These are phyloP conservation scores for Terrapene triunguis DNA, from an alignment of 2,113 vertebrate species.

Conservation along the genomic window DNA sequence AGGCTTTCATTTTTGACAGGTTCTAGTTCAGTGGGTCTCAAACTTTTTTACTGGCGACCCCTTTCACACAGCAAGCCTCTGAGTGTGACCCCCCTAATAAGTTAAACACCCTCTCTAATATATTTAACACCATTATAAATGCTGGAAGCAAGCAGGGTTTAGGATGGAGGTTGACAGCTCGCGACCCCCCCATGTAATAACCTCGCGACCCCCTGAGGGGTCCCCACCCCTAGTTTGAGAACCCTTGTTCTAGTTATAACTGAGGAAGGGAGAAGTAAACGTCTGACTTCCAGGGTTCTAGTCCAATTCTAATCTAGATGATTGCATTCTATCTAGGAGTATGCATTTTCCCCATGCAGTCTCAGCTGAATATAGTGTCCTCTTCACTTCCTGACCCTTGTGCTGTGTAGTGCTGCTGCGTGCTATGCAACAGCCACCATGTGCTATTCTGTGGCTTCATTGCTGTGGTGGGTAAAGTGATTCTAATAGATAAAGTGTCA, in stretches of 20 bases:
- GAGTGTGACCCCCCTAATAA: too few relatives aligned
- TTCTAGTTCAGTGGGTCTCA: not conserved
- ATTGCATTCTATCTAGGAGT: not conserved
- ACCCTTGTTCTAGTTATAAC: not conserved
- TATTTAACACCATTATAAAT: too few relatives aligned
- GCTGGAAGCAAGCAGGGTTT: too few relatives aligned
- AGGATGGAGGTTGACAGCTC: too few relatives aligned
- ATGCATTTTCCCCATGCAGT: too few relatives aligned
- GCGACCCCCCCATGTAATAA: too few relatives aligned
- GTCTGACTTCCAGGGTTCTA: not conserved
- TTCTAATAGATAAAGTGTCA: not conserved
- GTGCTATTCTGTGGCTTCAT: not conserved
- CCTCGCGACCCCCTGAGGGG: too few relatives aligned
- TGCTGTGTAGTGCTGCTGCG: not conserved
- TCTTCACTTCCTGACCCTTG: fast-evolving
- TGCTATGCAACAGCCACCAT: not conserved
- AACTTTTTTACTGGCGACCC: too few relatives aligned
- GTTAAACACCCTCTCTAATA: too few relatives aligned
- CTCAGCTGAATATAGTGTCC: too few relatives aligned
- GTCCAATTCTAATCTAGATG: not conserved
- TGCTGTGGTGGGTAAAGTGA: not conserved
- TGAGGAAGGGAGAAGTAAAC: not conserved
- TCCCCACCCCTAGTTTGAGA: too few relatives aligned
- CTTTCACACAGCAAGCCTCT: too few relatives aligned
- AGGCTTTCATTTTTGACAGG: not conserved